Percentiles rank a stretch among this genome's conserved stretches.
These are phyloP conservation scores for Metacarcinus magister DNA, from an alignment of 2,888 invertebrate genomes.

Conservation along the genomic window DNA sequence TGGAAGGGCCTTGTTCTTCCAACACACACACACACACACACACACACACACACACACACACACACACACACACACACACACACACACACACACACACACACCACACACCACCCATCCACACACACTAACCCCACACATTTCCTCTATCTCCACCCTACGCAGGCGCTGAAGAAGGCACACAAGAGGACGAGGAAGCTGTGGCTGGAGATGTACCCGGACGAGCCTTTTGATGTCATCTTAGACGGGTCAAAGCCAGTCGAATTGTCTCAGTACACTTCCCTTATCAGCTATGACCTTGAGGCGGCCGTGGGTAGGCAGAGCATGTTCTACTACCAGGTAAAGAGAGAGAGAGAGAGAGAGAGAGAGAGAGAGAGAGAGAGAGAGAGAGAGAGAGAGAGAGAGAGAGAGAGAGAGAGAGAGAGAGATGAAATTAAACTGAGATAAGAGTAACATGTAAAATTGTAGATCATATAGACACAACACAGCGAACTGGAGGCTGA, in stretches of 20 bases:
- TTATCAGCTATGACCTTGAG: conserved; percentile 78
- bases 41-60: background rate
- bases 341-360: no score
- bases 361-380: background rate
- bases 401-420: background rate
- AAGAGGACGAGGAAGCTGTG: conserved; percentile 79
- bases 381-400: background rate
- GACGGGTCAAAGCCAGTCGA: conserved; percentile 72
- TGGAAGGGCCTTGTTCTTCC: background rate
- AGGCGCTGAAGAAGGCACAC: conserved; percentile 81
- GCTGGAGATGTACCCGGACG: conserved; percentile 80
- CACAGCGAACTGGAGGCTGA: background rate
- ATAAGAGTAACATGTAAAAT: background rate
- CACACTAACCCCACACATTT: background rate
- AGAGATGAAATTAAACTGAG: conserved; percentile 9
- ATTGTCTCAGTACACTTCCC: conserved; percentile 71
- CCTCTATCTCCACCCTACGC: background rate
- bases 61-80: no score
- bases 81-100: no score
- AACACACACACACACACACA: background rate
- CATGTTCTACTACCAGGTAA: conserved; percentile 81
- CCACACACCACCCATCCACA: background rate
- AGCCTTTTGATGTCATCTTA: conserved; percentile 78
- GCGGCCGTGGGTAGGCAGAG: conserved; percentile 80
- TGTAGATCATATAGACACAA: background rate